Evolutionary conservation across 2,113 vertebrate genomes (phyloP), one percentile per base, ranked within the genome.

Genomic region (Eira barbara): DNA sequence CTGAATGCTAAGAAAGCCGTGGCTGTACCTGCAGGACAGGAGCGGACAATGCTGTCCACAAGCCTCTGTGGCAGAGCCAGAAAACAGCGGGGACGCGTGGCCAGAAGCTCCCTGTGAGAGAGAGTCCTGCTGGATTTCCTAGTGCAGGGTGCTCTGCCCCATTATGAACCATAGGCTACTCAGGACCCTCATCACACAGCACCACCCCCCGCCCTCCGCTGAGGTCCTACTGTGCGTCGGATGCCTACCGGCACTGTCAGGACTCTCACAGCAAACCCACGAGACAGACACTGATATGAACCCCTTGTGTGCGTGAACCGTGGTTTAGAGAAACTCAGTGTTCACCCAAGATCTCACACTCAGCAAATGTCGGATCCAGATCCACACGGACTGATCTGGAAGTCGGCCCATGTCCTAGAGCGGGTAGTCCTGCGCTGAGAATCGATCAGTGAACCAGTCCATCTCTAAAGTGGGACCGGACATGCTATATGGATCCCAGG

Each of bases 181-280:
- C 7, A 21, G 88, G 29, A 9, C n/a, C 6, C n/a, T 18, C 47
- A 0, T 11, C 61, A 20, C 36, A 1, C 14, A 1, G 3, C 4
- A 0, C 23, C 5, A 4, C 14, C 1, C 14, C 0, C 81, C 0
- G 0, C 29, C 23, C 23, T 31, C 11, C 1, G 0, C 7, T 1
- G 2, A 45, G 14, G 36, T 3, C 74, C 47, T 25, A 0, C 7
- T 13, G 4, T 0, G 13, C 3, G 36, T 27, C 57, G 21, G 29
- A 20, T 31, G 15, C 39, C 34, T 3, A 10, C 6, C 1, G 0
- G 1, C 34, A 11, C 3, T 5, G n/a, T 14, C 15, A 3, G 8
- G 27, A 31, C 39, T 73, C 21, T 39, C 59, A 42, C 31, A 2
- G n/a, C 1, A 23, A 69, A 3, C 42, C 14, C 5, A 1, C 6